Evolutionary conservation across 1,140 invertebrate genomes (phyloP).

Genomic region (Caenorhabditis briggsae): DNA sequence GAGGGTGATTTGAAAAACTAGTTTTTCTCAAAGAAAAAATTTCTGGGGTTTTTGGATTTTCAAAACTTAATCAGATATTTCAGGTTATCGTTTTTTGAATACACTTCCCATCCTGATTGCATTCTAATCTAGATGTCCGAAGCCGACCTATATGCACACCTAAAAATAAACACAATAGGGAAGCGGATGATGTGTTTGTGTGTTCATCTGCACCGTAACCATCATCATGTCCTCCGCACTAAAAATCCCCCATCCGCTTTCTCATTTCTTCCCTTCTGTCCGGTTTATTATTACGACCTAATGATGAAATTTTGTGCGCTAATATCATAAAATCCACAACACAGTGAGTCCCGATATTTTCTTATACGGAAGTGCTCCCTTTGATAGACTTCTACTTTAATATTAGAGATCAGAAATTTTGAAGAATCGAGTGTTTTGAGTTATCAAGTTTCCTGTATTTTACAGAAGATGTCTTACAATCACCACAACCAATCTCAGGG

Average conservation of each 20-base stretch:
- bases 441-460: background rate
- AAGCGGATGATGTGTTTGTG: constrained; percentile 33
- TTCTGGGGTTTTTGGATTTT: no score
- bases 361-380: background rate
- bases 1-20: background rate
- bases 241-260: constrained; percentile 9
- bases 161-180: constrained; percentile 47
- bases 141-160: constrained; percentile 25
- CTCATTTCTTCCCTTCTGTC: background rate
- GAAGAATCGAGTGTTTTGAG: no score
- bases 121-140: background rate
- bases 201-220: constrained; percentile 45
- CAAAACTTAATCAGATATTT: background rate
- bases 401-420: no score
- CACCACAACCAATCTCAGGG: constrained; percentile 47
- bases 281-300: constrained; percentile 13
- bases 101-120: background rate
- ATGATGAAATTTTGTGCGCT: constrained; percentile 22
- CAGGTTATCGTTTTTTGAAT: background rate
- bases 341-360: constrained; percentile 14
- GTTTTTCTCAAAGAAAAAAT: background rate
- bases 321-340: background rate
- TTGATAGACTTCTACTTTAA: background rate
- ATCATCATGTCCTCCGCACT: constrained; percentile 39
- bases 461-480: constrained; percentile 54